Evolutionary conservation across 2,888 invertebrate species (phyloP), one percentile per base, ranked within the genome.

Genomic region (Drosophila borborema): DNA sequence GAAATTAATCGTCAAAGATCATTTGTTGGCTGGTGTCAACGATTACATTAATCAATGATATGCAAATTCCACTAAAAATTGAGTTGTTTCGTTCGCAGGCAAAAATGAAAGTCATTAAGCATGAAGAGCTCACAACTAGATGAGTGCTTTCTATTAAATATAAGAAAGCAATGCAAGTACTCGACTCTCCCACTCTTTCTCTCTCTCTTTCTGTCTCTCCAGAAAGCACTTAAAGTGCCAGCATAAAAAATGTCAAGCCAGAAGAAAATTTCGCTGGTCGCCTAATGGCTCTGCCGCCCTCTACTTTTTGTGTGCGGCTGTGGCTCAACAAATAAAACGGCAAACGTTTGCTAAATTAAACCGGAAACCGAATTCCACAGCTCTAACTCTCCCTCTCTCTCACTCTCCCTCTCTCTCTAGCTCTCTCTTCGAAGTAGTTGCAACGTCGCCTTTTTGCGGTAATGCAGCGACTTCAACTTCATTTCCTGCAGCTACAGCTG

Each of bases 261-360:
- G 49, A 65, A 58, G 40, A 23, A 34, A 51, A 18, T 51, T 40
- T 64, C 55, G 59, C 46, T 38, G 28, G 28, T 34, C 41, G 60
- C 38, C 49, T 70, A 82, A 80, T 74, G 74, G 71, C 46, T 46
- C 18, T 40, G 31, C 23, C 8, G 14, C 28, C n/a, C 14, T 23
- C 36, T 14, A 10, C 9, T 58, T 63, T 71, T 56, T 53, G 23
- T 9, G 18, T 53, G 54, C 54, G 51, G 20, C 46, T 69, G 72
- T 63, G 72, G 66, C 60, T 36, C 38, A 59, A 43, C 69, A 64
- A 75, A 72, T 66, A 72, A 66, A 83, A 72, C 73, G 72, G 86
- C 86, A 80, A 83, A 81, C 86, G 88, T 86, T 86, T 80, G 86
- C 86, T 77, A 88, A 83, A 86, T 86, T 86, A 86, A 86, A 78